Conservation (phyloP, 2,888 invertebrate genomes). For the Gymnoscelis rufifasciata region DNA sequence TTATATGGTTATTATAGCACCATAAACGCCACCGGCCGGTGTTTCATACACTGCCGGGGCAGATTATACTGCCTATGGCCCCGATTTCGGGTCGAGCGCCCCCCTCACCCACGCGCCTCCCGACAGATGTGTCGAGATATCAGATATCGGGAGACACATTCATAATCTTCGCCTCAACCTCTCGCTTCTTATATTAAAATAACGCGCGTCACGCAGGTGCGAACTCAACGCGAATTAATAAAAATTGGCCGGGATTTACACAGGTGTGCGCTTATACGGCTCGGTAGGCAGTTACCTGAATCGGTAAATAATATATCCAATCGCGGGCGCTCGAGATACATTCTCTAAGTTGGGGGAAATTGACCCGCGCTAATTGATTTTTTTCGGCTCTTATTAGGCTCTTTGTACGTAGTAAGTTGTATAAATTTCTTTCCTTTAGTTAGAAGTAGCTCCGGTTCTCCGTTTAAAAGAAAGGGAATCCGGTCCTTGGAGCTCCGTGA, state of each 20-base stretch:
- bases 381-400: constrained; percentile 16
- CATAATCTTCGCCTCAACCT: constrained; percentile 74
- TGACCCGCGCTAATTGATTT: constrained; percentile 28
- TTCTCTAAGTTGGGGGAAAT: constrained; percentile 24
- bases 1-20: constrained; percentile 79
- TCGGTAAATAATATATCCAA: constrained; percentile 31
- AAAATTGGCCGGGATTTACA: constrained; percentile 42
- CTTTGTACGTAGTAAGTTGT: constrained; percentile 4
- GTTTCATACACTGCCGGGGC: constrained; percentile 76
- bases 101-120: constrained; percentile 70
- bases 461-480: constrained; percentile 8
- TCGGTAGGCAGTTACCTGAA: constrained; percentile 28
- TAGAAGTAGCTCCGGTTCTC: constrained; percentile 2
- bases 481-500: constrained; percentile 13
- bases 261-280: constrained; percentile 30
- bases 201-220: constrained; percentile 61
- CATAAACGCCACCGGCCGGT: constrained; percentile 77
- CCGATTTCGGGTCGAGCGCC: constrained; percentile 51
- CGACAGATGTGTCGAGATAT: constrained; percentile 77
- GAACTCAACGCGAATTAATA: constrained; percentile 58
- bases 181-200: constrained; percentile 73
- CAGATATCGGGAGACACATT: constrained; percentile 77
- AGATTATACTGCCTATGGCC: constrained; percentile 72
- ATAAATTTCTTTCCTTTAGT: constrained; percentile 9
- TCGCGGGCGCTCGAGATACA: constrained; percentile 20